Percentiles rank a stretch among this genome's conserved stretches.
These are phyloP conservation scores for Cygnus buccinator DNA, from an alignment of 2,113 vertebrate species.

Conservation along the genomic window DNA sequence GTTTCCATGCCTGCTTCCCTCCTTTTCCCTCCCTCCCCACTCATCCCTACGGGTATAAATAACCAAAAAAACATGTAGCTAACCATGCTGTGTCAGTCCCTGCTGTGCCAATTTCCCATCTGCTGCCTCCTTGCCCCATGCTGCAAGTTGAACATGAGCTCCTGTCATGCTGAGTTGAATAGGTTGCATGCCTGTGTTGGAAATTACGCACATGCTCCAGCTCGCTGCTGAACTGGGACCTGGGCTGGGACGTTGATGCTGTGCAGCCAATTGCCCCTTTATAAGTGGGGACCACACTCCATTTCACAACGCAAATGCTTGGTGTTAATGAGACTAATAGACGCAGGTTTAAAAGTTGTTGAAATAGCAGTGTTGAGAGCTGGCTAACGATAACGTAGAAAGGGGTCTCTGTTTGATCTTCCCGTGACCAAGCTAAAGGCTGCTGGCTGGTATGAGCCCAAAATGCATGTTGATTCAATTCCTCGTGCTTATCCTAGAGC, in stretches of 20 bases:
- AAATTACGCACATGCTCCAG: background rate
- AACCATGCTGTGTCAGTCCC: background rate
- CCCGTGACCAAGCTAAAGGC: background rate
- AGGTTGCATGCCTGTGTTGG: background rate
- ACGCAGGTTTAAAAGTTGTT: background rate
- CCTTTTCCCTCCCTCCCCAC: background rate
- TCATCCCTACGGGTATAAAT: slow-evolving; percentile 23
- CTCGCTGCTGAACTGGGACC: background rate
- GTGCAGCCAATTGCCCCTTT: background rate
- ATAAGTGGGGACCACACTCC: background rate
- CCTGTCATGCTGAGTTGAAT: background rate
- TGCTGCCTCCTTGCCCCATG: background rate
- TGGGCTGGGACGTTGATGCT: background rate
- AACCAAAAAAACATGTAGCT: background rate
- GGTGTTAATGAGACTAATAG: background rate
- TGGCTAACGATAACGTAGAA: background rate
- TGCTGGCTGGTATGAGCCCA: background rate
- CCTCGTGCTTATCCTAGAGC: background rate
- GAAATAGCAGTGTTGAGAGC: background rate
- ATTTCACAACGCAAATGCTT: background rate
- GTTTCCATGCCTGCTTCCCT: background rate
- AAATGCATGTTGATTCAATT: background rate
- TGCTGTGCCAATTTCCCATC: slow-evolving; percentile 37
- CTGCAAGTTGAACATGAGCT: background rate
- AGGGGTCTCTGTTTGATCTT: background rate